Percentiles rank a stretch among this genome's conserved stretches.
These are phyloP conservation scores for Rhipidura dahli DNA, from an alignment of 2,113 vertebrate genomes.

Conservation along the genomic window DNA sequence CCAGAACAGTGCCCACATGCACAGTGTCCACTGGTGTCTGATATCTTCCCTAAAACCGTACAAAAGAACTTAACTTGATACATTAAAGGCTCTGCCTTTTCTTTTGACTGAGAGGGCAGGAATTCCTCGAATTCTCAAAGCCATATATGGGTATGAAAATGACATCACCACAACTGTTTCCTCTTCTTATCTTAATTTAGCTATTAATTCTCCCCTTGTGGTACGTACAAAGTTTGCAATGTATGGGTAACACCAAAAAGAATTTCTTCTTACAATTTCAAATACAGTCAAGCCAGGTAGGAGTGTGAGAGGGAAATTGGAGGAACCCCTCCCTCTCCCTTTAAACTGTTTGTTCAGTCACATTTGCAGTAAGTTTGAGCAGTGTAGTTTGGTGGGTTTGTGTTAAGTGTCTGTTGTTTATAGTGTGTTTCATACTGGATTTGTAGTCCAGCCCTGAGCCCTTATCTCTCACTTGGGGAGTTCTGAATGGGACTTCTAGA, in stretches of 20 bases:
- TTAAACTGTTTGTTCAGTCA: not conserved
- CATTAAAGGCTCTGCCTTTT: not conserved
- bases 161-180: not conserved
- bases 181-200: not conserved
- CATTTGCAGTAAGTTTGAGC: not conserved
- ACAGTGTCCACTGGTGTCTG: fast-evolving
- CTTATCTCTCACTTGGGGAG: not conserved
- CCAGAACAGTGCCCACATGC: not conserved
- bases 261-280: not conserved
- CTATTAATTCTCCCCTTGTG: not conserved
- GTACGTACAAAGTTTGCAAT: fast-evolving
- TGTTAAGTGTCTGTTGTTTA: not conserved
- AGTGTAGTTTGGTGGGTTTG: not conserved
- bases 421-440: not conserved
- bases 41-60: not conserved
- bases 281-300: not conserved
- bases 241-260: not conserved
- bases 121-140: not conserved
- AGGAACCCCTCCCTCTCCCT: not conserved
- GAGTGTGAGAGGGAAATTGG: not conserved
- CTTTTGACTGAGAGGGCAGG: not conserved
- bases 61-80: not conserved
- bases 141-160: not conserved
- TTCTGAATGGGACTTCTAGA: not conserved
- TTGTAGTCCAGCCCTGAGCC: not conserved